Conservation (phyloP, 2,888 invertebrate species). For the Hipparchia sbordonii region DNA sequence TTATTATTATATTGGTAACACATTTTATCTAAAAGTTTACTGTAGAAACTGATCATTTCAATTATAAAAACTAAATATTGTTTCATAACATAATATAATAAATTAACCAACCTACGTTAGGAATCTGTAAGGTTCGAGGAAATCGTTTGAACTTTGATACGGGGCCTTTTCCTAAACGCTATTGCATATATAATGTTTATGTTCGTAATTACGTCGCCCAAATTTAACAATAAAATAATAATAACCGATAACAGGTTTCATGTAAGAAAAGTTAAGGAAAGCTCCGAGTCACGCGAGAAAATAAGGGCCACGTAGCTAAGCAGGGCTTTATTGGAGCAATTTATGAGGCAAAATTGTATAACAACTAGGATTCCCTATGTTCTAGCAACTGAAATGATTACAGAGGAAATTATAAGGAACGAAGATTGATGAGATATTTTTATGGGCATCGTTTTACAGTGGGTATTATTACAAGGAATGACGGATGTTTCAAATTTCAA, state of each 20-base stretch:
- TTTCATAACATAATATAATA: no score
- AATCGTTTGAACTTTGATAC: conserved; percentile 1
- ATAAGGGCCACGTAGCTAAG: conserved; percentile 28
- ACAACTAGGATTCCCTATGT: conserved; percentile 24
- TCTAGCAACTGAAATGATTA: conserved; percentile 19
- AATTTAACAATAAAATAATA: conserved; percentile 34
- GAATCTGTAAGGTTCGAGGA: background rate
- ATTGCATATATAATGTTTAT: conserved; percentile 26
- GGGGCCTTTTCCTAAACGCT: conserved; percentile 3
- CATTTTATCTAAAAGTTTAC: background rate
- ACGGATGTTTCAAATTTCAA: conserved; percentile 1
- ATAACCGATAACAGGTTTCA: conserved; percentile 32
- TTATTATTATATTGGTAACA: background rate
- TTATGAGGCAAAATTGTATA: conserved; percentile 24
- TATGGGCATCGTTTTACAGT: background rate
- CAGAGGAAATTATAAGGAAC: conserved; percentile 19
- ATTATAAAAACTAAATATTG: background rate
- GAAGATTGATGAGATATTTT: conserved; percentile 23
- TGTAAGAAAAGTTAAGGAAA: conserved; percentile 34
- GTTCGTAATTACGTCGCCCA: conserved; percentile 25
- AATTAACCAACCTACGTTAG: conserved; percentile 4
- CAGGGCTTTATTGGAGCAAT: conserved; percentile 29
- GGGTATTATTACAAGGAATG: background rate
- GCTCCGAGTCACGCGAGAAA: conserved; percentile 38
- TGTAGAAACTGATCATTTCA: background rate